phyloP scores from a whole-genome alignment of 1,140 invertebrate species.

The Paralvinella palmiformis region DNA sequence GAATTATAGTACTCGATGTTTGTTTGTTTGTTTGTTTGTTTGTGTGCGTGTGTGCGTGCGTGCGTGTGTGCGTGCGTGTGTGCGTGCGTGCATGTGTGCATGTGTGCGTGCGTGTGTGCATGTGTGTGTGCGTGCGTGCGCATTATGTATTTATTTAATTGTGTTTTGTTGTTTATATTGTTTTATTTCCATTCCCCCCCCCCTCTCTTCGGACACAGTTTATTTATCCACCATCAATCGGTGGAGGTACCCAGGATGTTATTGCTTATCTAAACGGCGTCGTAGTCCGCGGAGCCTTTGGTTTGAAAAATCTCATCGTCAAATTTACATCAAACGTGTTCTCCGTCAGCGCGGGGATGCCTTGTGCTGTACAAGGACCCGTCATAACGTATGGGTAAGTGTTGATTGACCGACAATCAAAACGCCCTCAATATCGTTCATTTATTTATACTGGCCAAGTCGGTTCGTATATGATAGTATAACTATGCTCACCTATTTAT shows the following conservation, averaged over 20 bases:
- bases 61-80: conserved; percentile 9
- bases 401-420: too few relatives aligned
- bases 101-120: conserved; percentile 5
- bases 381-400: conserved; percentile 27
- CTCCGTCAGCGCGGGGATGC: conserved; percentile 32
- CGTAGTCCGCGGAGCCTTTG: conserved; percentile 26
- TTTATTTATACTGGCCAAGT: too few relatives aligned
- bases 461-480: too few relatives aligned
- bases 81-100: conserved; percentile 9
- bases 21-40: neutral
- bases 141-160: neutral
- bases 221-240: conserved; percentile 31
- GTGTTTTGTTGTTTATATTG: neutral
- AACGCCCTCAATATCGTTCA: too few relatives aligned
- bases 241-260: conserved; percentile 33
- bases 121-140: neutral
- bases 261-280: conserved; percentile 40
- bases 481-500: too few relatives aligned
- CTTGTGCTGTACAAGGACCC: conserved; percentile 36
- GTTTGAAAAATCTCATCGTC: conserved; percentile 28
- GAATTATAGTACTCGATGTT: neutral
- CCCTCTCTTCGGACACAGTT: too few relatives aligned
- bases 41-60: conserved; percentile 10
- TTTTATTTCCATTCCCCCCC: neutral
- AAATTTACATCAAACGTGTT: conserved; percentile 33